Conservation (phyloP, 2,797 vertebrate genomes). For the Halcyon smyrnensis region DNA sequence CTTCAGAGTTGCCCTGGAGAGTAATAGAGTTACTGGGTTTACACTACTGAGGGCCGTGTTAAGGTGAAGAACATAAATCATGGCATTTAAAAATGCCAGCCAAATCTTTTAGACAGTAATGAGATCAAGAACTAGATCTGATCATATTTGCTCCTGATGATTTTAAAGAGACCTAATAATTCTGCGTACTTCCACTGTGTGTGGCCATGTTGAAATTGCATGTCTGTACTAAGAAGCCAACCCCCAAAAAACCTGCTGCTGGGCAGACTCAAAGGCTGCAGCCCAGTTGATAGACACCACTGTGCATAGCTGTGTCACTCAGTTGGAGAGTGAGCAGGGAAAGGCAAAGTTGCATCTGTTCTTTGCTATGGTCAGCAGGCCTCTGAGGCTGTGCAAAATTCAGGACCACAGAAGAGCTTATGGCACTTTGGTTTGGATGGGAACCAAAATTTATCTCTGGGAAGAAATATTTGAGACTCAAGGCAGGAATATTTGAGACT, state of each 20-base stretch:
- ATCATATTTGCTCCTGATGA: constrained; percentile 56
- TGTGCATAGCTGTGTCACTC: not conserved
- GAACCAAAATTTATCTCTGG: not conserved
- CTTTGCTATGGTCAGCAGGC: not conserved
- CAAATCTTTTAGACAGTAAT: constrained; percentile 69
- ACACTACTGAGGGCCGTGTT: constrained; percentile 11
- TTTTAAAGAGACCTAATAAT: constrained; percentile 28
- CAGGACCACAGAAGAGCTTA: not conserved
- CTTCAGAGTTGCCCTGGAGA: constrained; percentile 44
- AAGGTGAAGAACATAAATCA: constrained; percentile 68
- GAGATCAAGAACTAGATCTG: constrained; percentile 67
- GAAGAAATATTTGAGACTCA: not conserved
- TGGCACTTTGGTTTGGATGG: not conserved
- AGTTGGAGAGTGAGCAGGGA: not conserved
- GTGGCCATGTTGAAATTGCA: not conserved
- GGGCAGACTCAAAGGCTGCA: not conserved
- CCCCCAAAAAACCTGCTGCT: not conserved
- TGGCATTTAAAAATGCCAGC: constrained; percentile 64
- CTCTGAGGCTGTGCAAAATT: not conserved
- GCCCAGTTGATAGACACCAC: not conserved
- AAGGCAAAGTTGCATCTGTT: not conserved
- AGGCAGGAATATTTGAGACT: not conserved
- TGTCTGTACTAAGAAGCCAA: not conserved
- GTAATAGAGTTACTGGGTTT: constrained; percentile 64
- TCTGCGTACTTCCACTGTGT: not conserved